Evolutionary conservation across 2,797 vertebrate species (phyloP).

Genomic region (Euphonia xanthogaster): DNA sequence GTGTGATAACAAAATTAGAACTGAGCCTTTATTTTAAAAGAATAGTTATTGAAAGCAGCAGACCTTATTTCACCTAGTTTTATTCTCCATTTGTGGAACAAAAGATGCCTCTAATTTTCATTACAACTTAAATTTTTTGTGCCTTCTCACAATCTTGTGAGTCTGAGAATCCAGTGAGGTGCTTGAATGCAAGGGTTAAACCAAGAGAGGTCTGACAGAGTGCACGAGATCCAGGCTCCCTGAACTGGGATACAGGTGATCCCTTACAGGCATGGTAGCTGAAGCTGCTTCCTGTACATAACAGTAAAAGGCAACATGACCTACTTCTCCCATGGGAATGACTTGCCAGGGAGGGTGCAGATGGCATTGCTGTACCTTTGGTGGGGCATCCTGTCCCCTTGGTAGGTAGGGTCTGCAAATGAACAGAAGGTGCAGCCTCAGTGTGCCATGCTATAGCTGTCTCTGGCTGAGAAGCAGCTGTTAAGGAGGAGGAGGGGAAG

Average conservation of each 20-base stretch:
- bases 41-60: background rate
- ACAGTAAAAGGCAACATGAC: background rate
- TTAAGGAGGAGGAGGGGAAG: background rate
- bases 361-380: background rate
- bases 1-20: background rate
- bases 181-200: background rate
- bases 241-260: accelerated
- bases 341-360: background rate
- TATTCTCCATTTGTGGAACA: background rate
- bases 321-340: background rate
- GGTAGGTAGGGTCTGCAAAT: background rate
- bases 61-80: background rate
- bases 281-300: background rate
- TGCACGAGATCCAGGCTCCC: background rate
- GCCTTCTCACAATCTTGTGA: background rate
- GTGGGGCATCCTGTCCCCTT: background rate
- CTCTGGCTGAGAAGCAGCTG: background rate
- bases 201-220: background rate
- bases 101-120: background rate
- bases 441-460: background rate
- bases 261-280: background rate
- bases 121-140: background rate
- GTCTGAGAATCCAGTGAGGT: background rate
- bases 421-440: background rate
- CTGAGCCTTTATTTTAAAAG: background rate